phyloP scores from a whole-genome alignment of 1,140 invertebrate species.

The Phymorhynchus buccinoides region DNA sequence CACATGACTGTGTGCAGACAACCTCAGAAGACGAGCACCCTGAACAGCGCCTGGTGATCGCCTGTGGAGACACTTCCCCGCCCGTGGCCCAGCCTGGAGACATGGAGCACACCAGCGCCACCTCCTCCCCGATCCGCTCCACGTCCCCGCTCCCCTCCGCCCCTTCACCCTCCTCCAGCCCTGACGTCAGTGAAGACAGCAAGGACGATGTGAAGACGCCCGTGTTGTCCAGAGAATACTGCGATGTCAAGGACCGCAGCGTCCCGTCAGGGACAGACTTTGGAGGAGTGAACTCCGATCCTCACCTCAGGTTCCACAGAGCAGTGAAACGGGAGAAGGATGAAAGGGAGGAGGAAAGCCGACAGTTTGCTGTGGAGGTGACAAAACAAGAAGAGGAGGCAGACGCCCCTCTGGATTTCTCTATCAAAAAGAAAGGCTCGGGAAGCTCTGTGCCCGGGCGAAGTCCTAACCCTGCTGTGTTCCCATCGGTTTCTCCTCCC shows the following conservation, averaged over 20 bases:
- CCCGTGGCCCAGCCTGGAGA: neutral
- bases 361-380: neutral
- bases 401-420: conserved; percentile 56
- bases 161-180: neutral
- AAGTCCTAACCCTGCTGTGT: neutral
- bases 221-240: neutral
- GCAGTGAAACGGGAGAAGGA: neutral
- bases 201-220: neutral
- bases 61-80: neutral
- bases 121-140: neutral
- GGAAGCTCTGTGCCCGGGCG: conserved; percentile 26
- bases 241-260: neutral
- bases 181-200: neutral
- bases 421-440: conserved; percentile 44
- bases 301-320: neutral
- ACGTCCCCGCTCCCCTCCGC: too few relatives aligned
- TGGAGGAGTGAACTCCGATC: neutral
- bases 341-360: neutral
- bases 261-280: neutral
- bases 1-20: neutral
- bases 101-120: neutral
- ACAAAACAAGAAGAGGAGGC: conserved; percentile 27
- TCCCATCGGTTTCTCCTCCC: neutral
- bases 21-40: neutral
- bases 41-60: neutral